Evolutionary conservation across 1,140 invertebrate species (phyloP).

Genomic region (Episyrphus balteatus): DNA sequence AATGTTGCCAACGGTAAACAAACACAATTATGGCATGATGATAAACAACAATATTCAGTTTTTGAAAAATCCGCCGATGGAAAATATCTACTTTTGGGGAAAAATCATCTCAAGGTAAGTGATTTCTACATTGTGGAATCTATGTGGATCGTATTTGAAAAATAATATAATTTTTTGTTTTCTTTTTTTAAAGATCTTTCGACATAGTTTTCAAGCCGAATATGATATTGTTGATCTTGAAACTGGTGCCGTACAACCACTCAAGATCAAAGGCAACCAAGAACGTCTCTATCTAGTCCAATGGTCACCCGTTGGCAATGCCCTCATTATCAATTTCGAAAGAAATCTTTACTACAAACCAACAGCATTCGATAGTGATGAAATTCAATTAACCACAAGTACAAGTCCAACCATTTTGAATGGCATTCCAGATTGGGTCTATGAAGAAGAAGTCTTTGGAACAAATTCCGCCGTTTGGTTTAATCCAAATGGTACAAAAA

Average conservation of each 20-base stretch:
- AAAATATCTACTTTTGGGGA: conserved; percentile 21
- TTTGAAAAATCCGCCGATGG: conserved; percentile 32
- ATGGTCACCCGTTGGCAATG: conserved; percentile 41
- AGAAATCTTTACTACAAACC: conserved; percentile 71
- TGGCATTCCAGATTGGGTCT: conserved; percentile 66
- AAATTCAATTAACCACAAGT: conserved; percentile 48
- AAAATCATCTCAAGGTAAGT: conserved; percentile 25
- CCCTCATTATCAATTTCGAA: conserved; percentile 57
- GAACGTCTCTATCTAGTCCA: conserved; percentile 20
- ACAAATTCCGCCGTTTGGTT: conserved; percentile 82
- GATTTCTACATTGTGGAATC: too few relatives aligned
- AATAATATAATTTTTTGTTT: too few relatives aligned
- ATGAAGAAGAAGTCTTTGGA: conserved; percentile 83
- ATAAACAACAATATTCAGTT: conserved; percentile 16
- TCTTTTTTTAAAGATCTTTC: conserved; percentile 43
- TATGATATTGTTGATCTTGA: conserved; percentile 45
- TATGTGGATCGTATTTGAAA: too few relatives aligned
- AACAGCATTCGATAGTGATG: conserved; percentile 20
- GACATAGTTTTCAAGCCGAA: conserved; percentile 48
- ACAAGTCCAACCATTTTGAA: conserved; percentile 59
- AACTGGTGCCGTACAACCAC: conserved; percentile 35
- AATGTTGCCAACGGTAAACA: conserved; percentile 16
- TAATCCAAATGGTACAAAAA: conserved; percentile 62
- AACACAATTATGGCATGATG: conserved; percentile 13
- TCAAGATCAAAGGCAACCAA: conserved; percentile 19